Evolutionary conservation across 2,113 vertebrate species (phyloP), one percentile per base, ranked within the genome.

Genomic region (Lepus europaeus): DNA sequence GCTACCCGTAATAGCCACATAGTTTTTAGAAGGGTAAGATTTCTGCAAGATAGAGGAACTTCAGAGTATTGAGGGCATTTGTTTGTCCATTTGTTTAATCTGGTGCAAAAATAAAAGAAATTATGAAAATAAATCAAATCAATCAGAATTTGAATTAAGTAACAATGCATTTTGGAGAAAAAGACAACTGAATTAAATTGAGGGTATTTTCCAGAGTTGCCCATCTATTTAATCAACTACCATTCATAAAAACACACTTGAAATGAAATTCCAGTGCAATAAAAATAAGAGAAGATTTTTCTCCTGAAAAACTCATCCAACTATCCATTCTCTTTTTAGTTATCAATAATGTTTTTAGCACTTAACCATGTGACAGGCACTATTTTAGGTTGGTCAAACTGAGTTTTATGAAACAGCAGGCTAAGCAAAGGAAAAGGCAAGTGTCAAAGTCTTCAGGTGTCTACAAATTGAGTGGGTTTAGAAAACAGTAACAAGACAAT

Each of bases 71-170:
- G 14, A 22, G n/a, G 20, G 14, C 2, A 89, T 80, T 36, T 53
- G 1, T 64, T 66, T 64, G 20, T 29, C 68, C 19, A 9, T 45
- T 73, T 83, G 27, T 53, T 94, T 95, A 59, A 73, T 68, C 73
- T 77, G 31, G 6, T 59, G 1, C 1, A 22, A 5, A 81, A n/a
- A 72, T 27, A 10, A 85, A 56, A 70, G 0, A 70, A 91, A 87
- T 77, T 6, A 82, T 49, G 53, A 63, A 79, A 87, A 73, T 17
- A 92, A 79, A 96, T 92, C 22, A 92, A 91, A 49, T 13, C 14
- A 16, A 64, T 74, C n/a, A 76, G 25, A 93, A 89, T 82, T 77
- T 59, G 72, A 80, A 72, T 76, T 88, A 90, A 96, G 0, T 29
- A 88, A 73, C 59, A 91, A 82, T 20, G 17, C 25, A 36, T 92